phyloP scores from a whole-genome alignment of 2,797 vertebrate genomes.

The Phoebastria nigripes region DNA sequence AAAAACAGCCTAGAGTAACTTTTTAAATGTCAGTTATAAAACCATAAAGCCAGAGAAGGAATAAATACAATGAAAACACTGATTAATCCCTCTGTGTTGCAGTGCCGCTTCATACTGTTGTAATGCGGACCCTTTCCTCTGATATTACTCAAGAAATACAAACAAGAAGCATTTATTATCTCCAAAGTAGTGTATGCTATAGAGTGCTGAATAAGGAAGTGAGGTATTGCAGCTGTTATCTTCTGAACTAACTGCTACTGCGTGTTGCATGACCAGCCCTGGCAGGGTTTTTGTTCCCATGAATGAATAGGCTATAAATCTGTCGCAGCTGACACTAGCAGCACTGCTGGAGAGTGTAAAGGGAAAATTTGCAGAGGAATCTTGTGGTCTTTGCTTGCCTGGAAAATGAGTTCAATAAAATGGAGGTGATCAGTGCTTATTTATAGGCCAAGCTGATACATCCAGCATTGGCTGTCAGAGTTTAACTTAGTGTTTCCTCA shows the following conservation, averaged over 20 bases:
- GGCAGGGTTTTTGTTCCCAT: constrained; percentile 81
- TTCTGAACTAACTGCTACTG: constrained; percentile 79
- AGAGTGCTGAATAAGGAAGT: constrained; percentile 73
- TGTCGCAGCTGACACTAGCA: constrained; percentile 73
- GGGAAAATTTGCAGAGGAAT: constrained; percentile 77
- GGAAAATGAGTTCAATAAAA: constrained; percentile 81
- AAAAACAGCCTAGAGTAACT: constrained; percentile 4
- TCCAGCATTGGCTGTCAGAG: constrained; percentile 69
- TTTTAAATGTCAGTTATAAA: constrained; percentile 9
- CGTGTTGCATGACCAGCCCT: constrained; percentile 74
- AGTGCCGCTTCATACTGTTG: constrained; percentile 35
- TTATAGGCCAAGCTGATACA: constrained; percentile 76
- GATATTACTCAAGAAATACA: constrained; percentile 72
- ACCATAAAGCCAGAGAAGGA: constrained; percentile 13
- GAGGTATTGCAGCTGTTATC: constrained; percentile 80
- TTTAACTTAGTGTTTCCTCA: constrained; percentile 70
- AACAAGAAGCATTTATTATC: constrained; percentile 77
- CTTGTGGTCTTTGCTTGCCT: constrained; percentile 76
- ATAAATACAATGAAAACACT: constrained; percentile 35
- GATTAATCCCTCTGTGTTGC: constrained; percentile 49
- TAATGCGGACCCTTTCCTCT: constrained; percentile 51
- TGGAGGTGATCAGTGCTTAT: constrained; percentile 80
- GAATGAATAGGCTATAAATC: constrained; percentile 84
- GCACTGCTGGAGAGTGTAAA: constrained; percentile 74
- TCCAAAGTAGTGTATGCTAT: constrained; percentile 65